Percentiles rank a stretch among this genome's conserved stretches.
phyloP scores from a whole-genome alignment of 2,797 vertebrate genomes.

The Sebastes hubbsi region DNA sequence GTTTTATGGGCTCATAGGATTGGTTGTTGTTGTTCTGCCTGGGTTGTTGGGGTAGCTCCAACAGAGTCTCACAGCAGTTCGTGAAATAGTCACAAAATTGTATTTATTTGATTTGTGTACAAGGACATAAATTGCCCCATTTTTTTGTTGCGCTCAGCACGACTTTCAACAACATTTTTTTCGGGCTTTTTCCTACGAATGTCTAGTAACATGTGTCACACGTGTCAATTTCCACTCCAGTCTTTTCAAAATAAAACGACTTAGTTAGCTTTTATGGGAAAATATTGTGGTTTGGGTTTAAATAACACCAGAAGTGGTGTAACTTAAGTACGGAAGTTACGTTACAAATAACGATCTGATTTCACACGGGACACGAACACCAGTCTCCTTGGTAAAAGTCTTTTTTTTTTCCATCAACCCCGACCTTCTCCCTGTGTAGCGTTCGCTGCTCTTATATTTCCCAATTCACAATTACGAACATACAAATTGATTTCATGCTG shows the following conservation, averaged over 20 bases:
- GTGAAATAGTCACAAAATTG: not conserved
- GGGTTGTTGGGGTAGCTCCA: not conserved
- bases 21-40: not conserved
- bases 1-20: too few relatives aligned
- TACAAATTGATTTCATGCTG: too few relatives aligned
- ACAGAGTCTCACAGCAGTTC: not conserved
- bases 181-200: not conserved
- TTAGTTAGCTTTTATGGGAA: not conserved
- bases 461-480: not conserved
- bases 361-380: not conserved
- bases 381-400: not conserved
- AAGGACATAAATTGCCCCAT: not conserved
- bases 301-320: too few relatives aligned
- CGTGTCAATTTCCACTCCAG: not conserved
- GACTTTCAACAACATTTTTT: not conserved
- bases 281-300: too few relatives aligned
- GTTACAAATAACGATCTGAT: not conserved
- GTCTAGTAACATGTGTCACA: not conserved
- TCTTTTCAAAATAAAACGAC: not conserved
- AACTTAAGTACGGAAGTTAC: not conserved
- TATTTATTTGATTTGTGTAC: not conserved
- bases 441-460: not conserved
- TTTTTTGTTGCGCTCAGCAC: not conserved
- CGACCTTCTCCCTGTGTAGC: not conserved
- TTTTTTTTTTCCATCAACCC: not conserved